These are phyloP conservation scores for Lycaena phlaeas DNA, from an alignment of 2,888 invertebrate species.

Conservation along the genomic window DNA sequence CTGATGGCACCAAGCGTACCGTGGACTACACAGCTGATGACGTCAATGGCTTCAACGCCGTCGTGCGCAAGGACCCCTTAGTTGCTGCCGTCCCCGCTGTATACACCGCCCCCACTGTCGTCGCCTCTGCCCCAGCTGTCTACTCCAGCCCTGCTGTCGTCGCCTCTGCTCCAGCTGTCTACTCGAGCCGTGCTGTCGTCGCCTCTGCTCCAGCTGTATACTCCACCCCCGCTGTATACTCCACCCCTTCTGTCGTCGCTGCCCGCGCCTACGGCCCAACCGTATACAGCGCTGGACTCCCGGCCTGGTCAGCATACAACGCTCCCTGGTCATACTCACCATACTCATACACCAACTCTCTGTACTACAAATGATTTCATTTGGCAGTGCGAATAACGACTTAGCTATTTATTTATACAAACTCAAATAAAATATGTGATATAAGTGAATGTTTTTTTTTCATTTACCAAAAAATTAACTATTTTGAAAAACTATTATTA, in stretches of 20 bases:
- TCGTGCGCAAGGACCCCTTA: constrained; percentile 63
- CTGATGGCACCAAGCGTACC: constrained; percentile 67
- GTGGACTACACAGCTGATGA: constrained; percentile 71
- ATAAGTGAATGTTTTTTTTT: too few species aligned
- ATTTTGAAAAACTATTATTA: too few species aligned
- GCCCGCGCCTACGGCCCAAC: background rate
- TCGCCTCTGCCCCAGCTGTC: constrained; percentile 18
- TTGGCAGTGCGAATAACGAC: too few species aligned
- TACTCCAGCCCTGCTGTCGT: constrained; percentile 17
- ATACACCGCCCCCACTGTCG: constrained; percentile 17
- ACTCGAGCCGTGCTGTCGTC: constrained; percentile 16
- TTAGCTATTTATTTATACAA: too few species aligned
- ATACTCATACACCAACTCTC: constrained; percentile 1
- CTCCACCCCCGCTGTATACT: constrained; percentile 11
- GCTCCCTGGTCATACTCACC: constrained; percentile 1
- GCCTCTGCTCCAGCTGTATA: constrained; percentile 16
- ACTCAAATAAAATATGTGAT: too few species aligned
- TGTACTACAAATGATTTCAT: constrained; percentile 3
- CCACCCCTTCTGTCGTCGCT: background rate
- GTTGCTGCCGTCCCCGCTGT: constrained; percentile 22
- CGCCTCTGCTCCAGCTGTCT: constrained; percentile 11
- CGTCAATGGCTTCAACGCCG: constrained; percentile 68
- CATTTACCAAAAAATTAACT: too few species aligned
- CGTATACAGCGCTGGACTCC: constrained; percentile 18
- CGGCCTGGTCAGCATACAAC: constrained; percentile 16